These are phyloP conservation scores for Acanthosepion pharaonis DNA, from an alignment of 2,888 invertebrate genomes.

Conservation along the genomic window DNA sequence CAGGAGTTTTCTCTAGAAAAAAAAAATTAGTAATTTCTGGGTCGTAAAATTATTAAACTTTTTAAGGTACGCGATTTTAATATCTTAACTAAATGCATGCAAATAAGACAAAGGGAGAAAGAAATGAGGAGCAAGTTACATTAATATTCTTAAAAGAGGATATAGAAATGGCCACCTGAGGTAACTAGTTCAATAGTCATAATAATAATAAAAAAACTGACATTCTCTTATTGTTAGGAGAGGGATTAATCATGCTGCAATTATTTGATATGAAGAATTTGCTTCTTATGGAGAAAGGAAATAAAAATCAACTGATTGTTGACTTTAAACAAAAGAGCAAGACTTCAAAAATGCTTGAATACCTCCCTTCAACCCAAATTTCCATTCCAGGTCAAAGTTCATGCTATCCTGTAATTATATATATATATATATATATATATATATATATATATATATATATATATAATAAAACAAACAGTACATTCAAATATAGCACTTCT, in stretches of 20 bases:
- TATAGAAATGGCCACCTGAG: neutral
- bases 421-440: too few species aligned
- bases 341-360: neutral
- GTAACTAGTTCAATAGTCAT: neutral
- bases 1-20: too few species aligned
- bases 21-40: too few species aligned
- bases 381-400: neutral
- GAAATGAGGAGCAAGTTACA: neutral
- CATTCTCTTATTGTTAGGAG: neutral
- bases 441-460: neutral
- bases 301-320: neutral
- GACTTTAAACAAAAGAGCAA: neutral
- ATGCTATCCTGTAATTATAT: neutral
- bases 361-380: neutral
- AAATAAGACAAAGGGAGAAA: neutral
- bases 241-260: neutral
- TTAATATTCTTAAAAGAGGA: neutral
- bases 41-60: too few species aligned
- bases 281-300: neutral
- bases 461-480: neutral
- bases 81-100: neutral
- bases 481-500: constrained; percentile 18
- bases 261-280: neutral
- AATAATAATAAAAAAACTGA: neutral
- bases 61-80: too few species aligned